phyloP scores from a whole-genome alignment of 2,888 invertebrate species.

The Leptopilina syphax region DNA sequence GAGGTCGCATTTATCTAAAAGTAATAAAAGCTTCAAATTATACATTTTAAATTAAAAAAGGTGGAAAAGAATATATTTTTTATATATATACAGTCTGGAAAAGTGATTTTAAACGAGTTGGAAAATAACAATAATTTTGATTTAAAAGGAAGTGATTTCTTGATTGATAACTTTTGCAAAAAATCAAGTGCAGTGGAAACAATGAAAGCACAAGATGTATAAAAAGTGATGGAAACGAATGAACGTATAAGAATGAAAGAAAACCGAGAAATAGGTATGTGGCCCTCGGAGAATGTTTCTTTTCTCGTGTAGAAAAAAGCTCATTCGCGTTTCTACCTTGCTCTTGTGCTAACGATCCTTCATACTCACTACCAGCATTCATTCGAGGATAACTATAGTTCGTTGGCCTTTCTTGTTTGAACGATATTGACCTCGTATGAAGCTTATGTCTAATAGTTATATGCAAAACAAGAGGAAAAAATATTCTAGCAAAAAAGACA shows the following conservation, averaged over 20 bases:
- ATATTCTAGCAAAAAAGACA: neutral
- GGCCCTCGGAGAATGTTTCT: conserved; percentile 27
- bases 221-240: conserved; percentile 2
- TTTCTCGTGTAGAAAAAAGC: conserved; percentile 37
- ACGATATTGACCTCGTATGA: conserved; percentile 27
- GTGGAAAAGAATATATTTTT: too few relatives aligned
- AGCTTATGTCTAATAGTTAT: neutral
- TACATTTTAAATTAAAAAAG: too few relatives aligned
- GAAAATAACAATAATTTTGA: neutral
- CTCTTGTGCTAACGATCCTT: conserved; percentile 37
- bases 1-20: too few relatives aligned
- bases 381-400: conserved; percentile 36
- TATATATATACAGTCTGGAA: neutral
- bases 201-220: conserved; percentile 18
- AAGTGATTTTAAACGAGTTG: neutral
- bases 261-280: conserved; percentile 13
- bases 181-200: neutral
- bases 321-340: conserved; percentile 29
- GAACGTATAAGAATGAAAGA: conserved; percentile 17
- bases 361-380: conserved; percentile 19
- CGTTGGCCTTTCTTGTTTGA: conserved; percentile 38
- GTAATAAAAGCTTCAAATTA: too few relatives aligned
- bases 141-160: neutral
- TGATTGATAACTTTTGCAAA: neutral
- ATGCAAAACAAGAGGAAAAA: neutral